A percentile compares a stretch with the other conserved stretches of the same genome.
Evolutionary conservation across 2,113 vertebrate genomes (phyloP).

Genomic region (Plecturocebus donacophilus): DNA sequence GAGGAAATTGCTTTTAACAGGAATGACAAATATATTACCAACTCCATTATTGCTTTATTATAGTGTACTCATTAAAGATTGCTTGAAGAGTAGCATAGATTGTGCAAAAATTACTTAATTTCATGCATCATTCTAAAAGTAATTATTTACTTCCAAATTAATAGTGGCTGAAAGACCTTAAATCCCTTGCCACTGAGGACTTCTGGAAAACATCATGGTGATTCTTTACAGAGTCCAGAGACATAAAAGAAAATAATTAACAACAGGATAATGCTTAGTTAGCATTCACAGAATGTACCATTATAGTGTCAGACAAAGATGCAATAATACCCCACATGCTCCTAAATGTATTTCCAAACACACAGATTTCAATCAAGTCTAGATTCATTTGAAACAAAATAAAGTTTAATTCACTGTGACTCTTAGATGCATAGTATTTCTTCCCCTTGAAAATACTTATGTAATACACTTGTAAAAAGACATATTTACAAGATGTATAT

Average conservation of each 20-base stretch:
- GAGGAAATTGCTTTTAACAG: conserved; percentile 63
- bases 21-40: conserved; percentile 69
- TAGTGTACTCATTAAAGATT: conserved; percentile 69
- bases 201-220: conserved; percentile 16
- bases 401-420: background rate
- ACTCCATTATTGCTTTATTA: conserved; percentile 71
- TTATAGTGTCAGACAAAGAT: background rate
- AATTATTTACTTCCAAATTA: conserved; percentile 74
- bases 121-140: conserved; percentile 69
- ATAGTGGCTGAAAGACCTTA: conserved; percentile 38
- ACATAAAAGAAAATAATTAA: conserved; percentile 50
- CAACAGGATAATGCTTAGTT: background rate
- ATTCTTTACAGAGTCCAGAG: conserved; percentile 4
- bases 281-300: background rate
- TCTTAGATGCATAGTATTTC: background rate
- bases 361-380: background rate
- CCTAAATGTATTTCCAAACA: background rate
- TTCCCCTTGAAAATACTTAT: conserved; percentile 7
- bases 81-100: conserved; percentile 56
- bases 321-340: background rate
- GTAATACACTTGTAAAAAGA: background rate
- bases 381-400: background rate
- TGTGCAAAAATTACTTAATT: conserved; percentile 71
- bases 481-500: background rate
- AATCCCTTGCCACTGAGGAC: conserved; percentile 11